Evolutionary conservation across 2,797 vertebrate species (phyloP).

Genomic region (Telmatherina bonti): DNA sequence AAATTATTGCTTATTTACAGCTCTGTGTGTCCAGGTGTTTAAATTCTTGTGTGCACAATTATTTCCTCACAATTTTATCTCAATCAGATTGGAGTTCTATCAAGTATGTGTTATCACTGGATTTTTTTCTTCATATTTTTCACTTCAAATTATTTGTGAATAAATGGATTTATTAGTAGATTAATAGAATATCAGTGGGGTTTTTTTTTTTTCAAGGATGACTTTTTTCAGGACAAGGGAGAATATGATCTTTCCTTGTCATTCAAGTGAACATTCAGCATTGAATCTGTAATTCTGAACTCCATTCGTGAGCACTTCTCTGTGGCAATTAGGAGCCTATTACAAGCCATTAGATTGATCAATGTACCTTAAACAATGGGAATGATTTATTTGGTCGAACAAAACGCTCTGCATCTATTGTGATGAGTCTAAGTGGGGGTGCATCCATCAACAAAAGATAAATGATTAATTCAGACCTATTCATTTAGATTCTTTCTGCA

Average conservation of each 20-base stretch:
- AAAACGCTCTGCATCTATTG: conserved; percentile 86
- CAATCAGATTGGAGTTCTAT: neutral
- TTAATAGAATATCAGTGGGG: conserved; percentile 29
- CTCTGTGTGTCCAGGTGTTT: neutral
- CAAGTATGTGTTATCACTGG: conserved; percentile 24
- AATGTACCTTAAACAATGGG: conserved; percentile 99
- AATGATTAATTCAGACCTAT: conserved; percentile 89
- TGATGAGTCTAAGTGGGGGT: conserved; percentile 85
- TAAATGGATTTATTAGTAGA: conserved; percentile 20
- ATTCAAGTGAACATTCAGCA: conserved; percentile 76
- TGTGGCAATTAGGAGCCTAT: conserved; percentile 97
- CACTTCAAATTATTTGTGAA: neutral
- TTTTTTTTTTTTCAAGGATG: conserved; percentile 33
- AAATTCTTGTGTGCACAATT: conserved; percentile 14
- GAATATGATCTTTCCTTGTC: conserved; percentile 71
- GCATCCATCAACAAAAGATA: conserved; percentile 89
- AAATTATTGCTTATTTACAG: neutral
- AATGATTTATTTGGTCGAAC: conserved; percentile 95
- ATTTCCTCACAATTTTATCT: conserved; percentile 13
- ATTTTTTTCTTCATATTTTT: no score
- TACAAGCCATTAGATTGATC: conserved; percentile 99
- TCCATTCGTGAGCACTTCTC: conserved; percentile 89
- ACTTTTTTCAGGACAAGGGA: conserved; percentile 49
- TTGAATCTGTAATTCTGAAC: conserved; percentile 84
- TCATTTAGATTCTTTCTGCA: conserved; percentile 88